Conservation (phyloP, 2,888 invertebrate genomes). For the Psylliodes chrysocephalus region DNA sequence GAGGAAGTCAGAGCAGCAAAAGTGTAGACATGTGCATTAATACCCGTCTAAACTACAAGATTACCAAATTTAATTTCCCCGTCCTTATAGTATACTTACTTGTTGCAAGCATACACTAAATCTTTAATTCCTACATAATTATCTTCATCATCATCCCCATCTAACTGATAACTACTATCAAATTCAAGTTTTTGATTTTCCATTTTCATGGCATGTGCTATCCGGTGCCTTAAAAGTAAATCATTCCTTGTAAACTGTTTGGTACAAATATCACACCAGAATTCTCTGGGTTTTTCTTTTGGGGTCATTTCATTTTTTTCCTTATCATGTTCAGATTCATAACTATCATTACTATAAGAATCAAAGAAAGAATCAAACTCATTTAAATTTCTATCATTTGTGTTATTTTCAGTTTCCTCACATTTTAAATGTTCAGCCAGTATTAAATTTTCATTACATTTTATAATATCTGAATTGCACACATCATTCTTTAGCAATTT, state of each 20-base stretch:
- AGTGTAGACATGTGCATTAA: no score
- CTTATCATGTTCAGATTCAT: constrained; percentile 32
- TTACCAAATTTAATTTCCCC: no score
- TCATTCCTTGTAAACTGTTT: constrained; percentile 58
- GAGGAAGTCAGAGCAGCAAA: no score
- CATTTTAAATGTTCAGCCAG: constrained; percentile 27
- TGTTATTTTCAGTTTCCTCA: constrained; percentile 27
- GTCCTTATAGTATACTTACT: no score
- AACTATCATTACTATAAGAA: constrained; percentile 39
- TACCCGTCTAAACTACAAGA: no score
- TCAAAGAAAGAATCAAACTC: constrained; percentile 45
- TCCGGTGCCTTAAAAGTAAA: constrained; percentile 57
- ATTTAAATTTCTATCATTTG: constrained; percentile 52
- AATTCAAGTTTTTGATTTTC: constrained; percentile 49
- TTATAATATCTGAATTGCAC: constrained; percentile 27
- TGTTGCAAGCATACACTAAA: constrained; percentile 45
- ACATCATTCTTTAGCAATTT: constrained; percentile 31
- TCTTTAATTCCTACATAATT: constrained; percentile 39
- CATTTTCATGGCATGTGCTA: constrained; percentile 57
- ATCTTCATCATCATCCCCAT: constrained; percentile 40
- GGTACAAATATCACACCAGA: constrained; percentile 56
- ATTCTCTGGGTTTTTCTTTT: constrained; percentile 46
- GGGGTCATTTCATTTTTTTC: constrained; percentile 30
- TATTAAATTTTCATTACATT: constrained; percentile 4
- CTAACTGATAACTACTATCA: constrained; percentile 41